These are phyloP conservation scores for Oncorhynchus nerka DNA, from an alignment of 2,113 vertebrate species.

Conservation along the genomic window DNA sequence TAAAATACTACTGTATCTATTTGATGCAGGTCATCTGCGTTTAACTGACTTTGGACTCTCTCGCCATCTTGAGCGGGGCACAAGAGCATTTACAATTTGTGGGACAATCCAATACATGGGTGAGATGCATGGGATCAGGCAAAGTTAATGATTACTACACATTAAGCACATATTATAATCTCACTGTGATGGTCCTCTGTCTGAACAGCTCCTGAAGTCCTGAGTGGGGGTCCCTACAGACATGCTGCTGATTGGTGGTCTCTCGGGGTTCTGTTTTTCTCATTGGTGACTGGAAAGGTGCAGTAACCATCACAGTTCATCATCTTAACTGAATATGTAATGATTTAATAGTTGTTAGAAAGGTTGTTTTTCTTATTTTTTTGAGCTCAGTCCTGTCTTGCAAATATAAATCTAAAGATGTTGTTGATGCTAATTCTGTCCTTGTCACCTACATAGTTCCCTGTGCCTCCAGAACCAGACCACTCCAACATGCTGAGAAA, in stretches of 20 bases:
- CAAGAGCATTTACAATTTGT: conserved; percentile 84
- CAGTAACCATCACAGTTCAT: conserved; percentile 24
- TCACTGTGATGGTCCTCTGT: not conserved
- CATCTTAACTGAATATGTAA: not conserved
- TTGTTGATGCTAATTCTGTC: not conserved
- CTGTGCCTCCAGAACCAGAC: conserved; percentile 78
- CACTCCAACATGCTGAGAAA: conserved; percentile 83
- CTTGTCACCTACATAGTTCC: conserved; percentile 73
- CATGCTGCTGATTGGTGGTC: conserved; percentile 91
- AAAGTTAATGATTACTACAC: not conserved
- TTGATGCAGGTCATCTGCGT: conserved; percentile 82
- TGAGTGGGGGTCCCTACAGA: conserved; percentile 85
- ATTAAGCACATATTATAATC: not conserved
- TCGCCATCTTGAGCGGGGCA: conserved; percentile 75
- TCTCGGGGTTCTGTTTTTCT: conserved; percentile 84
- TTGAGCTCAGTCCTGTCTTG: not conserved
- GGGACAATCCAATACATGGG: conserved; percentile 94
- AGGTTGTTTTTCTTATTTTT: not conserved
- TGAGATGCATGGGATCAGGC: conserved; percentile 56
- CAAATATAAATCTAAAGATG: not conserved
- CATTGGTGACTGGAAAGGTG: conserved; percentile 84
- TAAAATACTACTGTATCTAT: conserved; percentile 9
- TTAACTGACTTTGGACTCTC: conserved; percentile 88
- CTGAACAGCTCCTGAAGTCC: conserved; percentile 84
- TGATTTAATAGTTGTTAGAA: not conserved